These are phyloP conservation scores for Patella ulyssiponensis DNA, from an alignment of 2,888 invertebrate genomes.

Conservation along the genomic window DNA sequence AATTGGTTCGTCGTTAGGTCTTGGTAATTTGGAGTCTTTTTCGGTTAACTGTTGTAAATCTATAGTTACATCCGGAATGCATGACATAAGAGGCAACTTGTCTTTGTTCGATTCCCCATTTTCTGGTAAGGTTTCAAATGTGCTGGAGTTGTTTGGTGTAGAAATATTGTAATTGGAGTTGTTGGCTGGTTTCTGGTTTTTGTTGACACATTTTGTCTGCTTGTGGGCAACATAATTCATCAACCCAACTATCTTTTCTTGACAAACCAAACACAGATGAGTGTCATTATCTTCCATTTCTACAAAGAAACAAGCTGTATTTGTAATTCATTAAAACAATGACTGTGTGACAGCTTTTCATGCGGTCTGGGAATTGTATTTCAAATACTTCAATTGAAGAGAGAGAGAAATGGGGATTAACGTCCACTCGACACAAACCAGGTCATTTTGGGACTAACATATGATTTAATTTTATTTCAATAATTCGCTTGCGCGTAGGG, in stretches of 20 bases:
- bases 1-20: background rate
- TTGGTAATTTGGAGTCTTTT: background rate
- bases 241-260: conserved; percentile 85
- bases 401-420: no score
- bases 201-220: conserved; percentile 78
- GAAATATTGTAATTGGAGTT: background rate
- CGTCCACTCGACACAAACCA: no score
- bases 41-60: background rate
- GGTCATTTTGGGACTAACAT: no score
- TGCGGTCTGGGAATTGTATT: background rate
- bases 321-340: background rate
- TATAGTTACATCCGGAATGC: background rate
- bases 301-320: background rate
- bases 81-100: background rate
- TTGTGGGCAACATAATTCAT: conserved; percentile 89
- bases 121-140: no score
- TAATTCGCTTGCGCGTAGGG: no score
- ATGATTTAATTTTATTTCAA: no score
- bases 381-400: no score
- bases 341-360: background rate
- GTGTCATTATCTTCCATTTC: conserved; percentile 80
- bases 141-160: background rate
- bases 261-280: conserved; percentile 91
- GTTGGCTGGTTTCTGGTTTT: conserved; percentile 26
- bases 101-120: background rate